A percentile compares a stretch with the other conserved stretches of the same genome.
Conservation (phyloP, 2,888 invertebrate genomes). For the Teinopalpus imperialis region DNA sequence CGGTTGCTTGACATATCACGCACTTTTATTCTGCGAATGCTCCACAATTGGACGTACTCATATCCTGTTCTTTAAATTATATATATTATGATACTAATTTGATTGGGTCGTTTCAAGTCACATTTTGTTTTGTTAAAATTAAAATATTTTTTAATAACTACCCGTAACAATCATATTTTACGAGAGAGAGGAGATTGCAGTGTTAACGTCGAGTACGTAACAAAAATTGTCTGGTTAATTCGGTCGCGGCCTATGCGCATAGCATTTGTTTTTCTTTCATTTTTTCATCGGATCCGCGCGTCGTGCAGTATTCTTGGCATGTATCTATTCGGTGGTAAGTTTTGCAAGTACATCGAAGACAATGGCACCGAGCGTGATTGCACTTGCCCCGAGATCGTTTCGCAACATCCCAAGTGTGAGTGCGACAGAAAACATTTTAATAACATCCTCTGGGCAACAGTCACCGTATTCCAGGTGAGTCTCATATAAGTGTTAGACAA, state of each 20-base stretch:
- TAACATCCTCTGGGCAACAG: constrained; percentile 98
- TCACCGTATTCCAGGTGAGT: constrained; percentile 98
- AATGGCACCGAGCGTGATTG: constrained; percentile 92
- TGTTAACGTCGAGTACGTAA: constrained; percentile 68
- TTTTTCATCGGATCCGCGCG: constrained; percentile 68
- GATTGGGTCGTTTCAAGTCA: constrained; percentile 33
- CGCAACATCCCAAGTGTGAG: constrained; percentile 94
- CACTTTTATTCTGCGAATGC: constrained; percentile 33
- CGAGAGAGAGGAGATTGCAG: constrained; percentile 49
- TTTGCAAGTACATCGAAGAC: constrained; percentile 98
- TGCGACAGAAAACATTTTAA: constrained; percentile 99
- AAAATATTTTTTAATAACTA: constrained; percentile 19
- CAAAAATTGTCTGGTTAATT: constrained; percentile 59
- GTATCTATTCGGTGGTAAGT: constrained; percentile 99
- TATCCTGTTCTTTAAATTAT: constrained; percentile 10
- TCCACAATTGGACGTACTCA: constrained; percentile 19
- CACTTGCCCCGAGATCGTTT: constrained; percentile 95
- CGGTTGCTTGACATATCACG: constrained; percentile 34
- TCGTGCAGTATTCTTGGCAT: constrained; percentile 98
- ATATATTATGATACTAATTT: constrained; percentile 8
- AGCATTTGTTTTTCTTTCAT: constrained; percentile 80
- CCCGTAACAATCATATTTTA: constrained; percentile 27
- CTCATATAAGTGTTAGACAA: constrained; percentile 59
- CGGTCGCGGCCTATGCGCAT: constrained; percentile 76
- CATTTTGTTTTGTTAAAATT: constrained; percentile 46